Evolutionary conservation across 2,113 vertebrate genomes (phyloP).

Genomic region (Eulemur rufifrons): DNA sequence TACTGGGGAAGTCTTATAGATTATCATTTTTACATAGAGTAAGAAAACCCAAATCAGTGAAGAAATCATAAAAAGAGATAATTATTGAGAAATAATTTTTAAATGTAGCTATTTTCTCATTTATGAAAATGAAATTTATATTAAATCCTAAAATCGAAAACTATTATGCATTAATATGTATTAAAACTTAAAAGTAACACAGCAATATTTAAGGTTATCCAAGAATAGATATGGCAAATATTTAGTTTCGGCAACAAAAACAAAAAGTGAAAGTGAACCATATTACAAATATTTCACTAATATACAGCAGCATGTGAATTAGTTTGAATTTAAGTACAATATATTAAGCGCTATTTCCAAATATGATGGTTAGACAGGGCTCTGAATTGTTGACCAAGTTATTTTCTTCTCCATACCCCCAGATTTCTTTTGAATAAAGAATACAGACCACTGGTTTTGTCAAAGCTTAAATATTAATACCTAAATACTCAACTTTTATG

Average conservation of each 20-base stretch:
- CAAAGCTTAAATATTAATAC: background rate
- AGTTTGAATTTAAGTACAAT: background rate
- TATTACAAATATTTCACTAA: background rate
- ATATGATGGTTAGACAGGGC: background rate
- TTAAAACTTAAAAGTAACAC: background rate
- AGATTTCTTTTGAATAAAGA: background rate
- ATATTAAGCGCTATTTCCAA: background rate
- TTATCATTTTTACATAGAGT: background rate
- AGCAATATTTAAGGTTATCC: background rate
- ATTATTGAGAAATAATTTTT: background rate
- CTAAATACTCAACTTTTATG: background rate
- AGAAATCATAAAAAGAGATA: slow-evolving; percentile 1
- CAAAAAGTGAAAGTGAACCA: background rate
- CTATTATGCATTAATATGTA: background rate
- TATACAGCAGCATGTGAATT: background rate
- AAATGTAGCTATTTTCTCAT: background rate
- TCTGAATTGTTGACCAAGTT: background rate
- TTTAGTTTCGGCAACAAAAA: background rate
- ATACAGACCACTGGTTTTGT: background rate
- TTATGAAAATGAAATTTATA: background rate
- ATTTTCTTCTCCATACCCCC: background rate
- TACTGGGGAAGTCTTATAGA: background rate
- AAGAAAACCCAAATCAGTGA: slow-evolving; percentile 10
- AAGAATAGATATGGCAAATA: background rate
- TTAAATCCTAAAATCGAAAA: background rate